Evolutionary conservation across 2,797 vertebrate genomes (phyloP).

Genomic region (Pseudotriccus pelzelni): DNA sequence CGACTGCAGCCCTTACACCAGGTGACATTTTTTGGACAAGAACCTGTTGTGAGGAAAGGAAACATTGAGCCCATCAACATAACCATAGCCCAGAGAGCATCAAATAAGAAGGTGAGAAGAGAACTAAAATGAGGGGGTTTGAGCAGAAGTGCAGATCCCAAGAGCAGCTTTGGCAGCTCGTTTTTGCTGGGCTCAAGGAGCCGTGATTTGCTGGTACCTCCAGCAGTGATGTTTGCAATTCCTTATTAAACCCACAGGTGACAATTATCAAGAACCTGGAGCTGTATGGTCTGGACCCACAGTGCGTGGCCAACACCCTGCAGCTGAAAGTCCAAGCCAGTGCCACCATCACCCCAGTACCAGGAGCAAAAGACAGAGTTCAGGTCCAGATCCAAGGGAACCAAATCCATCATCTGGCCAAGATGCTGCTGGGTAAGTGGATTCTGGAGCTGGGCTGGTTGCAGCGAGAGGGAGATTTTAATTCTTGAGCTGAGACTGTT

Average conservation of each 20-base stretch:
- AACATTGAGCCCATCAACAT: constrained; percentile 87
- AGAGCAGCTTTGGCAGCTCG: neutral
- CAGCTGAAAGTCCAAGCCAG: constrained; percentile 93
- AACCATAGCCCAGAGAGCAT: constrained; percentile 85
- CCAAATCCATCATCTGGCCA: constrained; percentile 88
- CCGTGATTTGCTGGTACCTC: neutral
- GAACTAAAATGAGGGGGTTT: fast-evolving
- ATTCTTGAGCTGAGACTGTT: neutral
- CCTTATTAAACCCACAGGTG: constrained; percentile 75
- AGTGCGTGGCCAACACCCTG: constrained; percentile 80
- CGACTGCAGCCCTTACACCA: constrained; percentile 88
- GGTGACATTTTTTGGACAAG: constrained; percentile 84
- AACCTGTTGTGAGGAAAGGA: constrained; percentile 87
- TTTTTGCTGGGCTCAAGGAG: neutral
- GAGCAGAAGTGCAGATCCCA: neutral
- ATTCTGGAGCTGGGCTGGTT: neutral
- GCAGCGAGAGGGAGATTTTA: neutral
- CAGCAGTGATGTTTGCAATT: neutral
- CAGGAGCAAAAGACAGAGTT: constrained; percentile 86
- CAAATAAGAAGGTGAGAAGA: constrained; percentile 91
- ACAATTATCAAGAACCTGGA: constrained; percentile 95
- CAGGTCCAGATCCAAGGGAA: constrained; percentile 96
- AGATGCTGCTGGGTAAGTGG: constrained; percentile 86
- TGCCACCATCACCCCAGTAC: constrained; percentile 79
- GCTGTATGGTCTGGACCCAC: constrained; percentile 87